Conservation (phyloP, 2,888 invertebrate species). For the Pollenia labialis region DNA sequence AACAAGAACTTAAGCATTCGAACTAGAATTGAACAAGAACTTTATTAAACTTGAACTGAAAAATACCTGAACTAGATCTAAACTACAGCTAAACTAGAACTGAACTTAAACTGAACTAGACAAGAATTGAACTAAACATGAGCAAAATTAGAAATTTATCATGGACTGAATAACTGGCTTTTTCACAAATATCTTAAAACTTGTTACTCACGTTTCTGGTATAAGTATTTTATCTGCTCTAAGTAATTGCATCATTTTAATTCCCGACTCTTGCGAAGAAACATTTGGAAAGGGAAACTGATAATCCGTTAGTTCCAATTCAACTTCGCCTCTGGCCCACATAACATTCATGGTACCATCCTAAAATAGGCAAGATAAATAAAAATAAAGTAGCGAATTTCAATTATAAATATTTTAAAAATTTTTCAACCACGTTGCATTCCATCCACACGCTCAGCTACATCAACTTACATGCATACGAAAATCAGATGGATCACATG, state of each 20-base stretch:
- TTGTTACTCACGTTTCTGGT: constrained; percentile 82
- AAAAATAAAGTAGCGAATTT: constrained; percentile 2
- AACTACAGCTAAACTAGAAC: no score
- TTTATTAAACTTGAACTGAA: no score
- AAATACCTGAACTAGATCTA: no score
- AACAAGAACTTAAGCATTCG: no score
- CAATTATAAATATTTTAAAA: constrained; percentile 38
- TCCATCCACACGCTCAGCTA: not conserved
- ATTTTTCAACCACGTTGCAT: not conserved
- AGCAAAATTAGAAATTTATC: no score
- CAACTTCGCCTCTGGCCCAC: constrained; percentile 92
- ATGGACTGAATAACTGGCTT: no score
- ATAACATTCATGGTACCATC: constrained; percentile 95
- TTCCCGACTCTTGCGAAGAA: constrained; percentile 87
- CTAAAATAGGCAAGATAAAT: constrained; percentile 84
- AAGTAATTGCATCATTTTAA: constrained; percentile 90
- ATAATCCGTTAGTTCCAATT: constrained; percentile 85
- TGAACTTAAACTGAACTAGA: no score
- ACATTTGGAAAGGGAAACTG: constrained; percentile 82
- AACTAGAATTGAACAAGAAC: no score
- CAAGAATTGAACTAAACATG: no score
- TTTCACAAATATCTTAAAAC: no score
- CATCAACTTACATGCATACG: constrained; percentile 82
- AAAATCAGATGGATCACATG: constrained; percentile 90
- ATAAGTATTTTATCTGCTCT: constrained; percentile 83